Evolutionary conservation across 2,113 vertebrate genomes (phyloP).

Genomic region (Silurus glanis): DNA sequence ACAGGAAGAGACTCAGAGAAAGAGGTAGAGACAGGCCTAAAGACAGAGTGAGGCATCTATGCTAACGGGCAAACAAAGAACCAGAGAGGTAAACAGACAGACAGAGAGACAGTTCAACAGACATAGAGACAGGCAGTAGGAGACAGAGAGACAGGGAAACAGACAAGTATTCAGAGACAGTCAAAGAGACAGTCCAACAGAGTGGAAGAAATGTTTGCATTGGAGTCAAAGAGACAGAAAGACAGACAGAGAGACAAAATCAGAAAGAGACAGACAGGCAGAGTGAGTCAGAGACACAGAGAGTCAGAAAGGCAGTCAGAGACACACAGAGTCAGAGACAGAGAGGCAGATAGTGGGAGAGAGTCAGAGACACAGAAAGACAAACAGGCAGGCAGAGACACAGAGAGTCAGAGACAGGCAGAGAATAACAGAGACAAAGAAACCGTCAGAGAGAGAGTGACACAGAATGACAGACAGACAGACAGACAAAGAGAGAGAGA

Average conservation of each 20-base stretch:
- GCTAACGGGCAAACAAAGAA: not conserved
- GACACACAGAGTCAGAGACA: not conserved
- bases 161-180: not conserved
- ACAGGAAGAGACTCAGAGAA: not conserved
- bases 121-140: not conserved
- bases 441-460: not conserved
- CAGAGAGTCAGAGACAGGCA: not conserved
- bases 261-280: not conserved
- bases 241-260: not conserved
- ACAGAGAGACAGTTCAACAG: not conserved
- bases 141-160: not conserved
- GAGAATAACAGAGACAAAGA: not conserved
- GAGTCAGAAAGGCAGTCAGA: not conserved
- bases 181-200: not conserved
- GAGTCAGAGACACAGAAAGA: not conserved
- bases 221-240: not conserved
- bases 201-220: not conserved
- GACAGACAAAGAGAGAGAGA: not conserved
- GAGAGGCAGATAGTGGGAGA: not conserved
- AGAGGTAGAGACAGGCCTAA: not conserved
- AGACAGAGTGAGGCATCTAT: too few relatives aligned
- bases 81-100: not conserved
- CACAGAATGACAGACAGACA: not conserved
- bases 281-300: not conserved
- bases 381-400: not conserved